phyloP scores from a whole-genome alignment of 30 jellyfish, hydroid and myxozoan species.

The Mastigias papua region DNA sequence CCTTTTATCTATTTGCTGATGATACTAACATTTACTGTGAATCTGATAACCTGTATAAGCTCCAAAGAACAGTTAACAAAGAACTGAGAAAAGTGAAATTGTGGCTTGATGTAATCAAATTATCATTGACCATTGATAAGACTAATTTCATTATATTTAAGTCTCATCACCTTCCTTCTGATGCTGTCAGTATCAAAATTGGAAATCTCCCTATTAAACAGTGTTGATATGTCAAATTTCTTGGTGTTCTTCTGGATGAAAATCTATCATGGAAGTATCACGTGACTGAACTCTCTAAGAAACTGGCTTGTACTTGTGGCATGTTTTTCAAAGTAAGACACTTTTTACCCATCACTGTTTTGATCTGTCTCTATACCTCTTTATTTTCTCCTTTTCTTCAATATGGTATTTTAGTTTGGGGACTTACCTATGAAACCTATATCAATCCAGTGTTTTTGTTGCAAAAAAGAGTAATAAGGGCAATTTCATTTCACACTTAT shows the following conservation, averaged over 20 bases:
- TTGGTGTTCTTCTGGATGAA: not conserved
- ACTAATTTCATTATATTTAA: conserved; percentile 21
- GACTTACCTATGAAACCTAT: not conserved
- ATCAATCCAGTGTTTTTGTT: not conserved
- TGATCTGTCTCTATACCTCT: conserved; percentile 12
- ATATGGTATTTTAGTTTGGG: not conserved
- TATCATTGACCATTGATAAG: conserved; percentile 5
- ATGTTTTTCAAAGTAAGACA: conserved; percentile 52
- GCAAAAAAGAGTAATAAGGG: not conserved
- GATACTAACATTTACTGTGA: conserved; percentile 51
- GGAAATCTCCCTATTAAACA: not conserved
- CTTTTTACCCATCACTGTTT: conserved; percentile 10
- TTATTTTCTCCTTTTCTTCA: not conserved
- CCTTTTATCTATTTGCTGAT: conserved; percentile 59
- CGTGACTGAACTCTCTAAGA: conserved; percentile 13
- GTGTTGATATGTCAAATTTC: not conserved
- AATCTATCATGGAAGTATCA: conserved; percentile 12
- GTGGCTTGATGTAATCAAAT: conserved; percentile 45
- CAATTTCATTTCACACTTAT: conserved; percentile 1
- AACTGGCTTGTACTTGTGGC: conserved; percentile 12
- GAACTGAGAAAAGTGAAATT: not conserved
- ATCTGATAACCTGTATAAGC: conserved; percentile 51
- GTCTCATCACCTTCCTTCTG: too few relatives aligned
- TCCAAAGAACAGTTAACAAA: conserved; percentile 19
- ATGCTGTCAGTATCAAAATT: not conserved